These are phyloP conservation scores for Uropsilus gracilis DNA, from an alignment of 2,113 vertebrate species.

Conservation along the genomic window DNA sequence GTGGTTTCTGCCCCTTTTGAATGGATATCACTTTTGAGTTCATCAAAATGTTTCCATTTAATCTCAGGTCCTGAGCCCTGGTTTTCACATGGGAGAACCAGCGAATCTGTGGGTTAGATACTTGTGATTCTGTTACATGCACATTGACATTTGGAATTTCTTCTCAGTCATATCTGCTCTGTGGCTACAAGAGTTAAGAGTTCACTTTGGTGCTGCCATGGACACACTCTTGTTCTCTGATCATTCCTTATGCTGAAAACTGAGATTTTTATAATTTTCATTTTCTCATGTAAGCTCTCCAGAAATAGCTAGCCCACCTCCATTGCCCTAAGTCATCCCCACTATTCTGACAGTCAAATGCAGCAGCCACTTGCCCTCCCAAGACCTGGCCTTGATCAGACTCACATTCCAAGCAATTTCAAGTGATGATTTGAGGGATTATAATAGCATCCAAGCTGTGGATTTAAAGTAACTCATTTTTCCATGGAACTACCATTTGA, in stretches of 20 bases:
- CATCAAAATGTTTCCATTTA: not conserved
- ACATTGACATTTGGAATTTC: not conserved
- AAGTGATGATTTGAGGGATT: not conserved
- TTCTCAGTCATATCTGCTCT: not conserved
- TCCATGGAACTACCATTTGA: too few relatives aligned
- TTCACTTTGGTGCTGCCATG: not conserved
- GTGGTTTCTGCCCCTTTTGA: too few relatives aligned
- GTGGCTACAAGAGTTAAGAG: not conserved
- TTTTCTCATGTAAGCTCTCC: not conserved
- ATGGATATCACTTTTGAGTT: too few relatives aligned
- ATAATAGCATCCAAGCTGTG: not conserved
- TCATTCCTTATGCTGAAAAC: not conserved
- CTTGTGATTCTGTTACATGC: not conserved
- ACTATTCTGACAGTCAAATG: not conserved
- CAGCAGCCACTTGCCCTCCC: not conserved
- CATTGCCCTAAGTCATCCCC: not conserved
- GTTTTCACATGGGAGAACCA: not conserved
- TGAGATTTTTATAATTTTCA: not conserved
- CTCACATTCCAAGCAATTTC: not conserved
- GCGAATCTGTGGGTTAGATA: not conserved
- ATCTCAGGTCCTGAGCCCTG: not conserved
- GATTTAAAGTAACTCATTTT: not conserved
- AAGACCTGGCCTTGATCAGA: not conserved
- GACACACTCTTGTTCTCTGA: not conserved
- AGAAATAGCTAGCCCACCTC: not conserved